Conservation (phyloP, 2,797 vertebrate genomes). For the Karalla daura region DNA sequence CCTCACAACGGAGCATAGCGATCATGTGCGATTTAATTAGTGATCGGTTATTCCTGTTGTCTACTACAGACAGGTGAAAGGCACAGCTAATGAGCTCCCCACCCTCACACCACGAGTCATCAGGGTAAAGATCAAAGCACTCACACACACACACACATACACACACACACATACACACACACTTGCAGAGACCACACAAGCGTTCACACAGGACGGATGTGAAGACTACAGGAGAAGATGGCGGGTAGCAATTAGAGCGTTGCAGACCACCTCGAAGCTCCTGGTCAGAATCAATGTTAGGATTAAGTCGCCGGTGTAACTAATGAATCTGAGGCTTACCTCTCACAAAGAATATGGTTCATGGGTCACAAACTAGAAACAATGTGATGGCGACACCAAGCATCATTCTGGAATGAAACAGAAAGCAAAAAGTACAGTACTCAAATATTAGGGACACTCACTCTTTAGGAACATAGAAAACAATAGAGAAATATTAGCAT, state of each 20-base stretch:
- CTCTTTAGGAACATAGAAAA: no score
- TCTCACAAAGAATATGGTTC: not conserved
- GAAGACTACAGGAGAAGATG: slow-evolving; percentile 38
- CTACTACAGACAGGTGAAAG: slow-evolving; percentile 52
- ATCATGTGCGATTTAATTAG: slow-evolving; percentile 59
- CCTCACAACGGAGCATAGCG: slow-evolving; percentile 9
- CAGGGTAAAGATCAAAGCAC: slow-evolving; percentile 70
- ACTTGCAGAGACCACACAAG: slow-evolving; percentile 19
- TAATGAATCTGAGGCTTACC: slow-evolving; percentile 5
- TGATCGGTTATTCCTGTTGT: slow-evolving; percentile 45
- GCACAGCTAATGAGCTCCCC: slow-evolving; percentile 70
- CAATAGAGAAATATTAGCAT: no score
- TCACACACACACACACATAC: slow-evolving; percentile 4
- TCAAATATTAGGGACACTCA: no score
- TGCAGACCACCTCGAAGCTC: slow-evolving; percentile 47
- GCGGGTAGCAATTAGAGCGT: slow-evolving; percentile 57
- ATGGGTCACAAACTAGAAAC: not conserved
- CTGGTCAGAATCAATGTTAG: slow-evolving; percentile 40
- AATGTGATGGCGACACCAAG: not conserved
- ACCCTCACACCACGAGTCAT: slow-evolving; percentile 46
- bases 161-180: slow-evolving; percentile 9
- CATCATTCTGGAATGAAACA: no score
- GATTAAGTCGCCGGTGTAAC: slow-evolving; percentile 20
- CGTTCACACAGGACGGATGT: slow-evolving; percentile 39
- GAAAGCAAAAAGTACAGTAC: no score